Percentiles rank a stretch among this genome's conserved stretches.
These are phyloP conservation scores for Conomelus anceps DNA, from an alignment of 2,888 invertebrate species.

Conservation along the genomic window DNA sequence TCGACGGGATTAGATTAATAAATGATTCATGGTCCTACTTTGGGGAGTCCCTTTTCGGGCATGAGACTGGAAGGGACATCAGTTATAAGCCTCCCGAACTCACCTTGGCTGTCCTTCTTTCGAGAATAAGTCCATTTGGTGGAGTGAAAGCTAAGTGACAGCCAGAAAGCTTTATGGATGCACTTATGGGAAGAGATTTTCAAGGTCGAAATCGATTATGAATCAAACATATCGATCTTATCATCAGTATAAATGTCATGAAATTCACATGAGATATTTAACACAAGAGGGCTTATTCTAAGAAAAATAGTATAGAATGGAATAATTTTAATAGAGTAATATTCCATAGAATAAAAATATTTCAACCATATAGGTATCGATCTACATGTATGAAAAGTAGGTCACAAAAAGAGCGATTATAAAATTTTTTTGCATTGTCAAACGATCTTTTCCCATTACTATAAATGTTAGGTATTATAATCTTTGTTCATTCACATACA, in stretches of 20 bases:
- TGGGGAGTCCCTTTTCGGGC: slow-evolving; percentile 2
- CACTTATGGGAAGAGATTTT: neutral
- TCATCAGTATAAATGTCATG: neutral
- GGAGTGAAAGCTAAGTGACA: neutral
- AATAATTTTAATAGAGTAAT: too few species aligned
- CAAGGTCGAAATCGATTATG: neutral
- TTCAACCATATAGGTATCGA: too few species aligned
- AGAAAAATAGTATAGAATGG: too few species aligned
- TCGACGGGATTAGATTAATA: slow-evolving; percentile 12
- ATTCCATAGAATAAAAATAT: too few species aligned
- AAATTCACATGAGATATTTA: neutral
- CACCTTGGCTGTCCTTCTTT: neutral
- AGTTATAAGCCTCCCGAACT: neutral
- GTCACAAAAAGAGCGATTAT: too few species aligned
- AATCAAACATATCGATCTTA: neutral
- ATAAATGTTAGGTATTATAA: too few species aligned
- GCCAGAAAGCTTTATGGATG: neutral
- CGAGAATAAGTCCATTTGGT: neutral
- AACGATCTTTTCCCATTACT: too few species aligned
- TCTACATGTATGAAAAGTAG: too few species aligned
- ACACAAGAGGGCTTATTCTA: too few species aligned
- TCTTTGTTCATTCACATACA: too few species aligned
- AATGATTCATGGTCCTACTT: slow-evolving; percentile 10
- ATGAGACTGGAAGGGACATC: neutral
- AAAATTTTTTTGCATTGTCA: too few species aligned